Evolutionary conservation across 2,888 invertebrate genomes (phyloP).

Genomic region (Epinotia brunnichana): DNA sequence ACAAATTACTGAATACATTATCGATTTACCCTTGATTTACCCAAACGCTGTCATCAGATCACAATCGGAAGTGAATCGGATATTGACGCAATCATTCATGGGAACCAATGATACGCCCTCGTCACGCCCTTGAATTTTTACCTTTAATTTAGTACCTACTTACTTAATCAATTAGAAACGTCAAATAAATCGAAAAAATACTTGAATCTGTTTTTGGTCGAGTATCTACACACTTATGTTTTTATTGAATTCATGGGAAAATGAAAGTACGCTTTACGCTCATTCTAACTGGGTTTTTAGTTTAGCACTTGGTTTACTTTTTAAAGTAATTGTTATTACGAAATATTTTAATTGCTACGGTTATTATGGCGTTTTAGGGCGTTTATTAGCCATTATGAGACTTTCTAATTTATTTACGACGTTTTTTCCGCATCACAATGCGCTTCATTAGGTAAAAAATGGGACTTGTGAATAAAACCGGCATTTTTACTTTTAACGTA

Average conservation of each 20-base stretch:
- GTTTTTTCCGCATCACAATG: neutral
- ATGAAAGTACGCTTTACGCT: slow-evolving; percentile 31
- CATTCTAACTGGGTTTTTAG: slow-evolving; percentile 29
- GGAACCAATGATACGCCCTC: slow-evolving; percentile 58
- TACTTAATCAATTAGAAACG: slow-evolving; percentile 47
- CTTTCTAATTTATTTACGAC: slow-evolving; percentile 1
- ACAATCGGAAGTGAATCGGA: slow-evolving; percentile 53
- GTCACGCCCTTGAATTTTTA: slow-evolving; percentile 60
- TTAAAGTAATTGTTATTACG: slow-evolving; percentile 16
- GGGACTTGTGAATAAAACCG: neutral
- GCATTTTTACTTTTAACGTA: neutral
- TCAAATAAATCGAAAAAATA: slow-evolving; percentile 49
- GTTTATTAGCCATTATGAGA: slow-evolving; percentile 9
- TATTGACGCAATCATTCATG: slow-evolving; percentile 54
- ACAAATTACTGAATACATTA: slow-evolving; percentile 31
- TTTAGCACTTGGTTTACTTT: slow-evolving; percentile 31
- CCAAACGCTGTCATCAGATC: slow-evolving; percentile 24
- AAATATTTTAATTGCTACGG: slow-evolving; percentile 8
- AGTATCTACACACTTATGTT: slow-evolving; percentile 11
- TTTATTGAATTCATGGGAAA: slow-evolving; percentile 29
- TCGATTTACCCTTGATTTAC: too few species aligned
- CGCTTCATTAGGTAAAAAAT: neutral
- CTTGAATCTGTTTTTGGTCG: slow-evolving; percentile 27
- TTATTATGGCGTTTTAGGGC: slow-evolving; percentile 14
- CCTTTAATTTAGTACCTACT: too few species aligned